Percentiles rank a stretch among this genome's conserved stretches.
These are phyloP conservation scores for Bombus waltoni DNA, from an alignment of 1,140 invertebrate genomes.

Conservation along the genomic window DNA sequence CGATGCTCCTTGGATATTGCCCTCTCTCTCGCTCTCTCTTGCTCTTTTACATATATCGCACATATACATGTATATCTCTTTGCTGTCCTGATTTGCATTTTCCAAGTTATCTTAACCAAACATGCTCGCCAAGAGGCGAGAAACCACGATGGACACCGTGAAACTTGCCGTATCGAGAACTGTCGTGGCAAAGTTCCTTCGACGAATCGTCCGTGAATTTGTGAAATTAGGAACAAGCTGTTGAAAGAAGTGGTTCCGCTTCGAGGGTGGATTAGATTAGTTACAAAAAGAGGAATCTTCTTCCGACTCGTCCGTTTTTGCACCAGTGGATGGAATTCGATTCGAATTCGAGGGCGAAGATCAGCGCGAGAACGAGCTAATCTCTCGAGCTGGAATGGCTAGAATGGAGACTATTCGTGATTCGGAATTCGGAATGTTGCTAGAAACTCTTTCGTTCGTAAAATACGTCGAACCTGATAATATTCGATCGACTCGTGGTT, in stretches of 20 bases:
- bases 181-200: neutral
- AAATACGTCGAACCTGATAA: neutral
- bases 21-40: neutral
- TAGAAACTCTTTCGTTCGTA: too few relatives aligned
- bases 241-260: neutral
- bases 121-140: neutral
- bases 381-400: too few relatives aligned
- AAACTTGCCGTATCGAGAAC: neutral
- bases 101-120: constrained; percentile 34
- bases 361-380: too few relatives aligned
- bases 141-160: neutral
- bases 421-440: too few relatives aligned
- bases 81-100: constrained; percentile 44
- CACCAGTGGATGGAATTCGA: too few relatives aligned
- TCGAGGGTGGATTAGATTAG: too few relatives aligned
- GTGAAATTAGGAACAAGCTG: neutral
- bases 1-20: constrained; percentile 17
- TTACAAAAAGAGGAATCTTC: too few relatives aligned
- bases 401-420: too few relatives aligned
- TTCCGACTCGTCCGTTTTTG: too few relatives aligned
- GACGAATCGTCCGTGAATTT: neutral
- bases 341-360: too few relatives aligned
- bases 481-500: neutral
- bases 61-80: neutral
- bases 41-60: neutral